Evolutionary conservation across 2,797 vertebrate species (phyloP).

Genomic region (Peromyscus eremicus): DNA sequence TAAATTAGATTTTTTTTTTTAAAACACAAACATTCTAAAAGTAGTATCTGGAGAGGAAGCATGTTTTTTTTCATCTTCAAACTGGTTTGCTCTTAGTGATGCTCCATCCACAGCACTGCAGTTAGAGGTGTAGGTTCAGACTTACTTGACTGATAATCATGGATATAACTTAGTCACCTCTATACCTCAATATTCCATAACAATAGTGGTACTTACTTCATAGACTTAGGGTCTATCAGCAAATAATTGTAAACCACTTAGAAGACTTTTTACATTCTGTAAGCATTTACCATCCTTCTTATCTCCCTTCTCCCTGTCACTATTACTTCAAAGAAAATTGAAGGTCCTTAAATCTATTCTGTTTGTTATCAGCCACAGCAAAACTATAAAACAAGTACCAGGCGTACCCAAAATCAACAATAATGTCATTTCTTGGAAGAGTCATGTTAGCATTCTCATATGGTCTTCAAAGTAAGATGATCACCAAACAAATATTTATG

Average conservation of each 20-base stretch:
- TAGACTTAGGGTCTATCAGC: background rate
- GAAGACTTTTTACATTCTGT: background rate
- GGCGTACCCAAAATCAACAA: background rate
- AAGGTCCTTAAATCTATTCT: background rate
- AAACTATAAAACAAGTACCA: background rate
- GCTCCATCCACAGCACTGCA: background rate
- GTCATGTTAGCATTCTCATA: background rate
- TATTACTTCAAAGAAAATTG: background rate
- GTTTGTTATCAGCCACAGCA: background rate
- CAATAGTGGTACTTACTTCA: background rate
- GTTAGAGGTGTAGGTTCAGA: background rate
- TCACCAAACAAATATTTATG: background rate
- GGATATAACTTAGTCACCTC: background rate
- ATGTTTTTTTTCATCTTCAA: conserved; percentile 5
- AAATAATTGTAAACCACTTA: background rate
- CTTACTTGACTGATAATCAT: background rate
- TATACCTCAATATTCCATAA: background rate
- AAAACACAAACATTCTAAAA: conserved; percentile 24
- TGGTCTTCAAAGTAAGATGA: background rate
- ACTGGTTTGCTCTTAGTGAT: background rate
- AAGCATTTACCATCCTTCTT: background rate
- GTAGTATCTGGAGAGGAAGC: background rate
- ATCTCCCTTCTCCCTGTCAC: background rate
- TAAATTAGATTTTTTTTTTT: background rate
- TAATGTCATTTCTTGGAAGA: background rate